Evolutionary conservation across 2,797 vertebrate species (phyloP), one percentile per base, ranked within the genome.

Genomic region (Luscinia luscinia): DNA sequence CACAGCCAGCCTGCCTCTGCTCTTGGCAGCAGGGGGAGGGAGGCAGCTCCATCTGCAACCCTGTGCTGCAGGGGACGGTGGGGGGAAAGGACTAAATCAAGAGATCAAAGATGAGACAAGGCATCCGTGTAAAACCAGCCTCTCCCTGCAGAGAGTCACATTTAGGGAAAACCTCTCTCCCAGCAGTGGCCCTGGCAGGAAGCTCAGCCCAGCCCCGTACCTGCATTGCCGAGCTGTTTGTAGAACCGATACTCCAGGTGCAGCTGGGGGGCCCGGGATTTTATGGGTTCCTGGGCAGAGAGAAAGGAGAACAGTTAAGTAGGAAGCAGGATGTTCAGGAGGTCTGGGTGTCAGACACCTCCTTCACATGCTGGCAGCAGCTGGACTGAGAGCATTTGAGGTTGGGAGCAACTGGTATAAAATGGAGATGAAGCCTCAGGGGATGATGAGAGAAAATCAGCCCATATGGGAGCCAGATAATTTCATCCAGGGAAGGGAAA

Each of bases 231-330:
- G 87, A 99, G 98, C 98, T 99, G 99, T 97, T 99, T 99, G 98
- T 99, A 99, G 98, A 99, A 99, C 87, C 99, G 98, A 96, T 99
- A 99, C 96, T 99, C 99, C 98, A 99, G 98, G 97, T 99, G 99
- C 91, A 99, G 98, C 97, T 99, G 99, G 2, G 99, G 99, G 9
- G 99, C 99, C 94, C 99, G 98, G 73, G 99, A 99, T 96, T 99
- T 99, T 93, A 99, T 99, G 85, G 99, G 99, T 98, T 99, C 99
- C 99, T 99, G 96, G n/a, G 85, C 94, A 67, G 90, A 96, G 87
- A 97, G 48, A 76, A 93, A 91, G 59, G 45, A 93, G 24, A 73
- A 75, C 1, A 16, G 52, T 70, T 79, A 70, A 61, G 30, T 1
- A 45, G n/a, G 48, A 54, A 92, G 64, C 46, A 75, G 75, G 51